phyloP scores from a whole-genome alignment of 2,888 invertebrate species.

The Muschampia plurimacula region DNA sequence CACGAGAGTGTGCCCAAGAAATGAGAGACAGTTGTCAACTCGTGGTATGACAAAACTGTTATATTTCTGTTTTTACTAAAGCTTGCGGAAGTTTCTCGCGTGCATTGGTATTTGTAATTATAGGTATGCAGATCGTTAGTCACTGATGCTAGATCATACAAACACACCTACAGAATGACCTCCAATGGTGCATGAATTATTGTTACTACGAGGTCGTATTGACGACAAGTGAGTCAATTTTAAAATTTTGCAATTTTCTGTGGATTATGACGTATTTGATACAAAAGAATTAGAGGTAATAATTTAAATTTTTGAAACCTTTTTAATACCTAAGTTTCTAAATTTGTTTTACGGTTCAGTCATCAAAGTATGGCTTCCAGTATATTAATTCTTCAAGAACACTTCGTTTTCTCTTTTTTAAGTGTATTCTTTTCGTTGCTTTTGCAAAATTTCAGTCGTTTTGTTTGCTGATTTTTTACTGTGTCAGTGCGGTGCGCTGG shows the following conservation, averaged over 20 bases:
- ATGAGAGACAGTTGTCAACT: not conserved
- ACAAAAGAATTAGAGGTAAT: too few relatives aligned
- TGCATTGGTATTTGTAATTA: not conserved
- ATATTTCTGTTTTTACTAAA: slow-evolving; percentile 14
- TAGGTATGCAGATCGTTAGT: slow-evolving; percentile 3
- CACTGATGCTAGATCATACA: slow-evolving; percentile 15
- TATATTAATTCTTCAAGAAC: not conserved
- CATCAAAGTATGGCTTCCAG: not conserved
- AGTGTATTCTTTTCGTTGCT: not conserved
- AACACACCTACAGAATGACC: slow-evolving; percentile 18
- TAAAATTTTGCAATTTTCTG: not conserved
- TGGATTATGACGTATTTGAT: not conserved
- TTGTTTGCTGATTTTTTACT: slow-evolving; percentile 29
- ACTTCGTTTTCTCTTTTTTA: slow-evolving; percentile 4
- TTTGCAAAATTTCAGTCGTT: slow-evolving; percentile 17
- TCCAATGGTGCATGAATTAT: slow-evolving; percentile 8
- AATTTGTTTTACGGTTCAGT: too few relatives aligned
- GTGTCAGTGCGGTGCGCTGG: slow-evolving; percentile 4
- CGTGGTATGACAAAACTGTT: not conserved
- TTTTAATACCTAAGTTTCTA: too few relatives aligned
- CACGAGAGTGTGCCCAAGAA: not conserved
- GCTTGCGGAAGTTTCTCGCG: slow-evolving; percentile 1
- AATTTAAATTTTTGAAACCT: too few relatives aligned
- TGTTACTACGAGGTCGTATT: slow-evolving; percentile 4
- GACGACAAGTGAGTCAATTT: slow-evolving; percentile 14